These are phyloP conservation scores for Tricholaema leucomelas DNA, from an alignment of 2,113 vertebrate species.

Conservation along the genomic window DNA sequence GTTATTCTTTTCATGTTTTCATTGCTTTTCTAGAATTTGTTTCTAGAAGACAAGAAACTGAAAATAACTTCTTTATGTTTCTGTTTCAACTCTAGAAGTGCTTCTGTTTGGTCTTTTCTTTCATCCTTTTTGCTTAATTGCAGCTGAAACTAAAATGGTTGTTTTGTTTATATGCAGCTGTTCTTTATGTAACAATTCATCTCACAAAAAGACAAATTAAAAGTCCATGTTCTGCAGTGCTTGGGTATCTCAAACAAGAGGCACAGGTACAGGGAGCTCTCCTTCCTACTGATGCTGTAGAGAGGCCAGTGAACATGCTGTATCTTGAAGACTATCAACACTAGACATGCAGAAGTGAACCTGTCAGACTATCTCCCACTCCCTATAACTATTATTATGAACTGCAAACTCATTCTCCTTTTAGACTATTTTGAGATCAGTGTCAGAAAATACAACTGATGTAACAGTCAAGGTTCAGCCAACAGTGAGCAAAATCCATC, in stretches of 20 bases:
- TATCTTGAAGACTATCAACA: neutral
- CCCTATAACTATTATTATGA: neutral
- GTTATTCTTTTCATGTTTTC: neutral
- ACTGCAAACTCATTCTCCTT: neutral
- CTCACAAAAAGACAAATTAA: neutral
- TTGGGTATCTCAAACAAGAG: neutral
- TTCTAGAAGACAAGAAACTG: neutral
- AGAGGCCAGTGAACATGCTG: neutral
- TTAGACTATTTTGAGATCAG: neutral
- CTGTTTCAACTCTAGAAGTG: neutral
- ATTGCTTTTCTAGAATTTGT: neutral
- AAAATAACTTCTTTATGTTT: neutral
- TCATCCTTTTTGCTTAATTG: neutral
- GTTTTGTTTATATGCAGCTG: neutral
- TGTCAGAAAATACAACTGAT: neutral
- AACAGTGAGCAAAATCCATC: neutral
- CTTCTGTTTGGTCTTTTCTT: neutral
- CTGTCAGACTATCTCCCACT: neutral
- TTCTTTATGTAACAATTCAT: neutral
- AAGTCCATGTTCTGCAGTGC: neutral
- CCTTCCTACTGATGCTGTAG: neutral
- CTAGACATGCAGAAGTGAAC: neutral
- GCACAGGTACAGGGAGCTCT: neutral
- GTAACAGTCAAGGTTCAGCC: neutral
- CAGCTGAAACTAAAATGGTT: neutral